A percentile compares a stretch with the other conserved stretches of the same genome.
Evolutionary conservation across 2,797 vertebrate species (phyloP).

Genomic region (Brachyrhaphis roseni): DNA sequence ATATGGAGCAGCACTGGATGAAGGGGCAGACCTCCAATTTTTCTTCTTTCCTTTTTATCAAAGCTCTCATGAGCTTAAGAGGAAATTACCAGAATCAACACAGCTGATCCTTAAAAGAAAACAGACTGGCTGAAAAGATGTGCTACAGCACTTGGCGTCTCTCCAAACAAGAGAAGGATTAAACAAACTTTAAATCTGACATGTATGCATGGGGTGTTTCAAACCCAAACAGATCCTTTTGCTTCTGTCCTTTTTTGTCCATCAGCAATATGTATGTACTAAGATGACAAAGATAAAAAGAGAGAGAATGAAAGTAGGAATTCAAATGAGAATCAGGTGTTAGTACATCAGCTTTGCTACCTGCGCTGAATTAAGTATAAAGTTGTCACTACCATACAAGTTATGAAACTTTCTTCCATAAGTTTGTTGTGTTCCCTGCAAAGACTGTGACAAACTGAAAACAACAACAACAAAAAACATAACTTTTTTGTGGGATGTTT

Average conservation of each 20-base stretch:
- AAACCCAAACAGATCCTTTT: not conserved
- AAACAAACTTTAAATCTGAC: conserved; percentile 7
- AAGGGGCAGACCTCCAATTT: not conserved
- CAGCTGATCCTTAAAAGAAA: conserved; percentile 16
- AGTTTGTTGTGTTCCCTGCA: not conserved
- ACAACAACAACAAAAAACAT: not conserved
- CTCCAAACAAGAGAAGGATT: not conserved
- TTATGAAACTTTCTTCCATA: not conserved
- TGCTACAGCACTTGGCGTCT: not conserved
- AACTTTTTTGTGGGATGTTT: not conserved
- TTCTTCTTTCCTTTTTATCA: not conserved
- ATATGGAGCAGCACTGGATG: not conserved
- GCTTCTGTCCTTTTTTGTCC: not conserved
- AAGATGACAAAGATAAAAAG: not conserved
- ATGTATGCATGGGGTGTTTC: conserved; percentile 1
- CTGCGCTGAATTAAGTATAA: not conserved
- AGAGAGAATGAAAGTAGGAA: not conserved
- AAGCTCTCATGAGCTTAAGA: conserved; percentile 16
- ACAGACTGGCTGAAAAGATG: conserved; percentile 21
- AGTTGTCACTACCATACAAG: not conserved
- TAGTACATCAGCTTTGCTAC: not conserved
- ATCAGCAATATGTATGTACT: not conserved
- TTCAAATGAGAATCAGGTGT: not conserved
- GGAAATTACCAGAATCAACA: conserved; percentile 29
- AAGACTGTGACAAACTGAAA: not conserved